Conservation (phyloP, 2,888 invertebrate species). For the Eupithecia subfuscata region DNA sequence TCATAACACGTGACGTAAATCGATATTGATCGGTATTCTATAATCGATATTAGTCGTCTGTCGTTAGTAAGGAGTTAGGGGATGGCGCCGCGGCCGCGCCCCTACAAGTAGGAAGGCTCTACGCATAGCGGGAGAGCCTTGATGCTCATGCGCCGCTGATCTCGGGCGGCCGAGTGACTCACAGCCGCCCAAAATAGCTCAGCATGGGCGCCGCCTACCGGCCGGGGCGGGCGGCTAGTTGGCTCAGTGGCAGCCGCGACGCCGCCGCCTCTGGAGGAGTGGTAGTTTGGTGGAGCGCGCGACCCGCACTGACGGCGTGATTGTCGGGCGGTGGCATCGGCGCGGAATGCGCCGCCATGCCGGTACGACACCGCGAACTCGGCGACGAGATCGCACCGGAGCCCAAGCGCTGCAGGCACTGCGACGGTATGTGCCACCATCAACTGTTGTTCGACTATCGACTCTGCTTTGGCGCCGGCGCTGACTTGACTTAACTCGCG, state of each 20-base stretch:
- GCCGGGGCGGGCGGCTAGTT: constrained; percentile 80
- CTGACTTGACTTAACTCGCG: constrained; percentile 32
- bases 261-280: constrained; percentile 79
- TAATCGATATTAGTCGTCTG: neutral
- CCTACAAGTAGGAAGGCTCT: constrained; percentile 53
- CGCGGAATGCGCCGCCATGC: constrained; percentile 85
- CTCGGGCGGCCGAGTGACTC: constrained; percentile 77
- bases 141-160: constrained; percentile 76
- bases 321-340: constrained; percentile 74
- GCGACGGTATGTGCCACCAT: constrained; percentile 88
- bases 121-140: constrained; percentile 64
- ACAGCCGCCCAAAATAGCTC: constrained; percentile 78
- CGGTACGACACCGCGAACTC: constrained; percentile 84
- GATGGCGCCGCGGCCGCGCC: constrained; percentile 14
- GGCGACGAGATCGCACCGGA: constrained; percentile 86
- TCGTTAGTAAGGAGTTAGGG: neutral
- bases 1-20: neutral
- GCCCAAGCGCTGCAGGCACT: constrained; percentile 96
- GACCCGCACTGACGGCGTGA: constrained; percentile 62
- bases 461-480: constrained; percentile 48
- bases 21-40: neutral
- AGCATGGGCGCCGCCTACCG: constrained; percentile 82
- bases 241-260: constrained; percentile 81
- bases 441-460: constrained; percentile 51
- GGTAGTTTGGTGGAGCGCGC: constrained; percentile 65